Percentiles rank a stretch among this genome's conserved stretches.
Conservation (phyloP, 2,113 vertebrate species). For the Eonycteris spelaea region DNA sequence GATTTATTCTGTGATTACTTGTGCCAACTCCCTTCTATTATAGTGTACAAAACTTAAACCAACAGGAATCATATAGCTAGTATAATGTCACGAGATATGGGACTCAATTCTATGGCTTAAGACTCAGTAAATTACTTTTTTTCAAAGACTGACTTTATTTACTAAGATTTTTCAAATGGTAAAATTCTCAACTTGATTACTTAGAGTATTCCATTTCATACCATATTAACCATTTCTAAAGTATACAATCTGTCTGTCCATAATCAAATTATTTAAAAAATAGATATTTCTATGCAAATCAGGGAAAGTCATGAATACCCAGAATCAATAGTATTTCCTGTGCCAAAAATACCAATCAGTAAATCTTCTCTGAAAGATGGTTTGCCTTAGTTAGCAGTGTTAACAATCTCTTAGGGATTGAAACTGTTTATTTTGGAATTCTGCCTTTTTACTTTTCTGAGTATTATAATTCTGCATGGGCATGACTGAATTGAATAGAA, state of each 20-base stretch:
- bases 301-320: background rate
- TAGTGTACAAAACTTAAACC: background rate
- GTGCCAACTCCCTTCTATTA: background rate
- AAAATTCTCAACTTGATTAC: background rate
- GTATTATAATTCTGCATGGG: background rate
- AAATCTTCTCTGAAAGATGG: background rate
- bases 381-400: background rate
- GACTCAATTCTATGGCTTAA: background rate
- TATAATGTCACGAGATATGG: background rate
- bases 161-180: background rate
- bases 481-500: background rate
- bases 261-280: background rate
- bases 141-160: background rate
- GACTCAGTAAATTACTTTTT: background rate
- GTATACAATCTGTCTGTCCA: background rate
- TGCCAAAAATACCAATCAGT: background rate
- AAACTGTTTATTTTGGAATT: background rate
- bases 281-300: background rate
- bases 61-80: background rate
- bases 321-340: background rate
- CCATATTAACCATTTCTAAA: background rate
- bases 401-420: background rate
- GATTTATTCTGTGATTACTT: background rate
- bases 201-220: background rate
- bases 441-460: background rate